phyloP scores from a whole-genome alignment of 2,113 vertebrate species.

The Labeo rohita region DNA sequence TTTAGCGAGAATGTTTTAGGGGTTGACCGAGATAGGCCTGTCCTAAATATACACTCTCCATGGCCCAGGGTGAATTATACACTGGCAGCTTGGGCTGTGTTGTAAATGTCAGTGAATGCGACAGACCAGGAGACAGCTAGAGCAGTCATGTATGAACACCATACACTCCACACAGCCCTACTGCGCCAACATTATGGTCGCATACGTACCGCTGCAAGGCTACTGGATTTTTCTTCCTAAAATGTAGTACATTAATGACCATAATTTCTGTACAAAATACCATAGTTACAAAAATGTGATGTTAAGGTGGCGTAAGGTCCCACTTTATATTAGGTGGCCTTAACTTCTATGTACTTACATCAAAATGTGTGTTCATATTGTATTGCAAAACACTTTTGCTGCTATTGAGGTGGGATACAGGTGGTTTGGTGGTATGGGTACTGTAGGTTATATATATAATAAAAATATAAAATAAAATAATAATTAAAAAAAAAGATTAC shows the following conservation, averaged over 20 bases:
- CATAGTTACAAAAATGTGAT: neutral
- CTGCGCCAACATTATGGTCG: neutral
- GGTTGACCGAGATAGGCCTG: constrained; percentile 61
- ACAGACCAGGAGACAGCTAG: constrained; percentile 65
- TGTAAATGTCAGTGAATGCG: constrained; percentile 76
- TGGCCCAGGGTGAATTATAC: constrained; percentile 69
- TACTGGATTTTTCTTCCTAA: neutral
- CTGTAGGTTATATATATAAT: no score
- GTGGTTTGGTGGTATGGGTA: no score
- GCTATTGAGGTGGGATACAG: no score
- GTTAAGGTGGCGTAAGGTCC: no score
- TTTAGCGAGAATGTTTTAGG: constrained; percentile 66
- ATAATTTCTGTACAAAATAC: neutral
- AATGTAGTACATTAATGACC: neutral
- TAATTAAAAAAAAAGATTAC: no score
- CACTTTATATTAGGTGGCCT: no score
- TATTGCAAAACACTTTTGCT: no score
- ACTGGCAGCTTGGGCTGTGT: constrained; percentile 67
- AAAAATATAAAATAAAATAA: no score
- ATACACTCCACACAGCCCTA: constrained; percentile 40
- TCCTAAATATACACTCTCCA: constrained; percentile 71
- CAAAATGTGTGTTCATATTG: no score
- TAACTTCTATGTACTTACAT: no score
- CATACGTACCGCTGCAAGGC: neutral
- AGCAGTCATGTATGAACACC: constrained; percentile 57